Conservation (phyloP, 2,888 invertebrate genomes). For the Lasioglossum marginatum region DNA sequence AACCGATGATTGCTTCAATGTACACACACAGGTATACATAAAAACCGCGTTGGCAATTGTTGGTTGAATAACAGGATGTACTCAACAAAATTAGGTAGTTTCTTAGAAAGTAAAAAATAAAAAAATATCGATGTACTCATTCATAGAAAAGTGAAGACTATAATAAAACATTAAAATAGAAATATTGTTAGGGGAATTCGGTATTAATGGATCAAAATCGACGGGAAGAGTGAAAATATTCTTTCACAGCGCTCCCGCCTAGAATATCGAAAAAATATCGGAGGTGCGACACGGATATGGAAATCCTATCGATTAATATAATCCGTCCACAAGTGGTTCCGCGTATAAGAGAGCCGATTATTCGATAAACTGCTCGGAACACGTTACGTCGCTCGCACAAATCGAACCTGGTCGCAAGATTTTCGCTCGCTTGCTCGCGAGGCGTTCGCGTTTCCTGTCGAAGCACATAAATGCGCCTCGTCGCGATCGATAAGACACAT, state of each 20-base stretch:
- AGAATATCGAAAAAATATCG: neutral
- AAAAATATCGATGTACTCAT: no score
- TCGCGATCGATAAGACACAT: slow-evolving; percentile 24
- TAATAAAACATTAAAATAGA: no score
- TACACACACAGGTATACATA: no score
- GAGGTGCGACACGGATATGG: neutral
- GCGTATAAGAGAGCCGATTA: neutral
- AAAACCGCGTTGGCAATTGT: no score
- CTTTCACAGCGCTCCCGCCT: neutral
- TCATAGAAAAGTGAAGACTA: no score
- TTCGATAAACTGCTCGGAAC: neutral
- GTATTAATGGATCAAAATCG: neutral
- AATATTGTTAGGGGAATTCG: no score
- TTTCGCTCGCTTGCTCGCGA: neutral
- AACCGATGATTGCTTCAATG: neutral
- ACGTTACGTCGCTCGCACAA: neutral
- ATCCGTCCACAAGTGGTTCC: neutral
- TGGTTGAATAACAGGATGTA: no score
- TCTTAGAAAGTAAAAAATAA: no score
- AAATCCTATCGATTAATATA: slow-evolving; percentile 1
- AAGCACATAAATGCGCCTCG: neutral
- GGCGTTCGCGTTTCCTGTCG: neutral
- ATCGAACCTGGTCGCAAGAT: neutral
- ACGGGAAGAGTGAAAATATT: neutral
- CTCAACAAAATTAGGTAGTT: no score